Evolutionary conservation across 1,140 invertebrate species (phyloP).

Genomic region (Odontomachus brunneus): DNA sequence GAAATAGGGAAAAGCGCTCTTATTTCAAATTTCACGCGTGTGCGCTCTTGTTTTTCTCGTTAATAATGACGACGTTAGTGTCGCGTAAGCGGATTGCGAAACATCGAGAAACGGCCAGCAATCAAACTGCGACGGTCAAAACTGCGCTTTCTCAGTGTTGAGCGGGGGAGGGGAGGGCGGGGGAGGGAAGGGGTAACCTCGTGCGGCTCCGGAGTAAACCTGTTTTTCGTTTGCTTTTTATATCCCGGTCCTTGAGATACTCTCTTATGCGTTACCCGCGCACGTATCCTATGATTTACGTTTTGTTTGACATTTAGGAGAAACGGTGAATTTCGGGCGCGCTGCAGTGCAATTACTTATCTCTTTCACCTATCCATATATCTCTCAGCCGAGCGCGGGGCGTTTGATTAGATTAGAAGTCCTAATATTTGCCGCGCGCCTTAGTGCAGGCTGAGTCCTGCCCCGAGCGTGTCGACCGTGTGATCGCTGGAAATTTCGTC

Average conservation of each 20-base stretch:
- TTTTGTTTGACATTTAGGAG: not conserved
- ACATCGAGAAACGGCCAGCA: too few relatives aligned
- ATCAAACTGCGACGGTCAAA: too few relatives aligned
- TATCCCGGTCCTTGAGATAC: not conserved
- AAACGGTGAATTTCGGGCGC: not conserved
- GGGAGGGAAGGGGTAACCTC: too few relatives aligned
- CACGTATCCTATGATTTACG: not conserved
- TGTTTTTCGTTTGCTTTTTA: not conserved
- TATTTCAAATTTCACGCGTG: too few relatives aligned
- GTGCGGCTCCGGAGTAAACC: too few relatives aligned
- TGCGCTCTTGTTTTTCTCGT: too few relatives aligned
- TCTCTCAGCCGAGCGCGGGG: not conserved
- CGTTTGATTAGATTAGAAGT: not conserved
- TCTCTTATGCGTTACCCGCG: not conserved
- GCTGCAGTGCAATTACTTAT: not conserved
- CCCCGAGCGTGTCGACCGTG: not conserved
- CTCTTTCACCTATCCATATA: not conserved
- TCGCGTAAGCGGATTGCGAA: too few relatives aligned
- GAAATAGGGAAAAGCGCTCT: too few relatives aligned
- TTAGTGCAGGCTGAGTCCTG: not conserved
- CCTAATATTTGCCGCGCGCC: conserved; percentile 12
- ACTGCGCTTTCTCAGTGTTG: too few relatives aligned
- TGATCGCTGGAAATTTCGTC: conserved; percentile 18
- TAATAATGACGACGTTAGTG: too few relatives aligned
- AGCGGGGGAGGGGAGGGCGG: too few relatives aligned